Conservation (phyloP, 2,888 invertebrate species). For the Tryphoninae sp. region DNA sequence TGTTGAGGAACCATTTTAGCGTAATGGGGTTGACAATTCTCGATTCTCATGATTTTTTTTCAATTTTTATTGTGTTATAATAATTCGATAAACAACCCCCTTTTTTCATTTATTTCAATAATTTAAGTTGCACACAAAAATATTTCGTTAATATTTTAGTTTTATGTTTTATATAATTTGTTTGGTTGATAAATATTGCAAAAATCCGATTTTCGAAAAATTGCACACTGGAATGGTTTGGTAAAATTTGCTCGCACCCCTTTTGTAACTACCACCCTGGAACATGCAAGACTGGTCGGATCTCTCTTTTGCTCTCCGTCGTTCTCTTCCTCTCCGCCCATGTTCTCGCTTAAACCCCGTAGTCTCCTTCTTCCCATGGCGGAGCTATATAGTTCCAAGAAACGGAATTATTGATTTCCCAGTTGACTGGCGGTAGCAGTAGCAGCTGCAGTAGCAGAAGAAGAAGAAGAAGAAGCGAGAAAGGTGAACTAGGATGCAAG, state of each 20-base stretch:
- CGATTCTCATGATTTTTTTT: too few relatives aligned
- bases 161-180: too few relatives aligned
- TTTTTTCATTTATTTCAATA: too few relatives aligned
- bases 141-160: too few relatives aligned
- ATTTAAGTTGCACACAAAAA: too few relatives aligned
- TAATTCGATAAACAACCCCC: too few relatives aligned
- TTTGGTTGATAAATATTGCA: too few relatives aligned
- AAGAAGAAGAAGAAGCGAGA: slow-evolving; percentile 40
- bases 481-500: slow-evolving; percentile 19
- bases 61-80: too few relatives aligned
- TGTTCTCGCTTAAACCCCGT: slow-evolving; percentile 25
- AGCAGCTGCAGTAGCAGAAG: slow-evolving; percentile 36
- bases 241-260: slow-evolving; percentile 1
- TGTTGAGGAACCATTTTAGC: too few relatives aligned
- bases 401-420: slow-evolving; percentile 68
- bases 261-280: slow-evolving; percentile 44
- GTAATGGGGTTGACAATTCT: too few relatives aligned
- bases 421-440: slow-evolving; percentile 63
- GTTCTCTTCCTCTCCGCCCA: not conserved
- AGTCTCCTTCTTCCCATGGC: slow-evolving; percentile 50
- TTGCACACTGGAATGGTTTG: too few relatives aligned
- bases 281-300: slow-evolving; percentile 56
- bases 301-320: slow-evolving; percentile 42
- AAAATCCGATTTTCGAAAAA: too few relatives aligned
- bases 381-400: slow-evolving; percentile 59